Conservation (phyloP, 1,140 invertebrate species). For the Anoplophora glabripennis region DNA sequence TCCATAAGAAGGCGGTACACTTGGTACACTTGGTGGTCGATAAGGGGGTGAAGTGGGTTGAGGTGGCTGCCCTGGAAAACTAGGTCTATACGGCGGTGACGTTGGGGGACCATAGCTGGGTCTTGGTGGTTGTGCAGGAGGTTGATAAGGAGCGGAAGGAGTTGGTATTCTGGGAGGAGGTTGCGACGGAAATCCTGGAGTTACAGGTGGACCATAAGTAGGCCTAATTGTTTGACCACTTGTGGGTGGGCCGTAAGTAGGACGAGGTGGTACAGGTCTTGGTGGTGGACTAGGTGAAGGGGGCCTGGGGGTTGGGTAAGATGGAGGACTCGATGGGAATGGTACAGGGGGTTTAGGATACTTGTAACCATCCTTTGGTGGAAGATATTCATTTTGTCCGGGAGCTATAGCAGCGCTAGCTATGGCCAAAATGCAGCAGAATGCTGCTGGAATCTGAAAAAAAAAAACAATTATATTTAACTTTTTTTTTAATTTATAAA, state of each 20-base stretch:
- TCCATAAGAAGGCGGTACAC: slow-evolving; percentile 23
- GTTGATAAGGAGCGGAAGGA: slow-evolving; percentile 1
- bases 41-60: slow-evolving; percentile 28
- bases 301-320: slow-evolving; percentile 27
- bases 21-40: slow-evolving; percentile 36
- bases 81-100: slow-evolving; percentile 21
- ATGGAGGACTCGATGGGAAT: slow-evolving; percentile 50
- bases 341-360: slow-evolving; percentile 59
- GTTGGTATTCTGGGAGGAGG: not conserved
- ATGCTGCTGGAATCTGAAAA: slow-evolving; percentile 45
- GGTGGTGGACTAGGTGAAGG: slow-evolving; percentile 23
- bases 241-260: slow-evolving; percentile 14
- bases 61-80: slow-evolving; percentile 25
- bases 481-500: too few relatives aligned
- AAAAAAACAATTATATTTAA: slow-evolving; percentile 13
- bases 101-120: not conserved
- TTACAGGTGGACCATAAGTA: not conserved
- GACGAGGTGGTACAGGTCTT: slow-evolving; percentile 27
- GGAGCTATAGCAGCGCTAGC: slow-evolving; percentile 48
- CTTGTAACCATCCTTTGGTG: slow-evolving; percentile 55
- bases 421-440: slow-evolving; percentile 48
- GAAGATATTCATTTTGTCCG: slow-evolving; percentile 61
- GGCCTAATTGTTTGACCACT: not conserved
- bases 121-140: not conserved
- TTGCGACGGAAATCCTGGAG: not conserved